phyloP scores from a whole-genome alignment of 2,113 vertebrate species.

The Prionailurus viverrinus region DNA sequence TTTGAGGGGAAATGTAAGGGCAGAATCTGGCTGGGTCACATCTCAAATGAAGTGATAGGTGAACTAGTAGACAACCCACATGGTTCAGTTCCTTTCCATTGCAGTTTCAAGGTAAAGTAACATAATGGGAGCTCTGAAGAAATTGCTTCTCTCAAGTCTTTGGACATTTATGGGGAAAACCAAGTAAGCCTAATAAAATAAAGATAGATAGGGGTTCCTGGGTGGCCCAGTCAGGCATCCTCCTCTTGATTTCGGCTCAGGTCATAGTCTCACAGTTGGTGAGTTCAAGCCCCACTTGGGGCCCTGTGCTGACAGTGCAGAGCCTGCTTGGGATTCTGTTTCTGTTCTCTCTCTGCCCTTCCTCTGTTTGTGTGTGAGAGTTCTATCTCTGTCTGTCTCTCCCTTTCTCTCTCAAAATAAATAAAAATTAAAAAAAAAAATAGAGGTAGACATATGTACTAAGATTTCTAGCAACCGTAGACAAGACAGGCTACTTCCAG shows the following conservation, averaged over 20 bases:
- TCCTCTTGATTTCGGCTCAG: no score
- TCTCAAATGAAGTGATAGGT: slow-evolving; percentile 39
- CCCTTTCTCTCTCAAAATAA: no score
- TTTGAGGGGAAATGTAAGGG: neutral
- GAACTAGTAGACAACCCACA: neutral
- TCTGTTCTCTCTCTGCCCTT: no score
- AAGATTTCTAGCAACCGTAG: neutral
- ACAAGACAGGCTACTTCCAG: neutral
- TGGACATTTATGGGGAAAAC: slow-evolving; percentile 57
- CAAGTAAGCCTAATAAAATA: slow-evolving; percentile 40
- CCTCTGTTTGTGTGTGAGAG: no score
- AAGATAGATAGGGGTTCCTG: neutral
- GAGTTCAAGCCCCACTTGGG: no score
- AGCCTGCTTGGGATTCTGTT: no score
- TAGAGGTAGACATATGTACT: slow-evolving; percentile 38
- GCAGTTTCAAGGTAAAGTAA: slow-evolving; percentile 36
- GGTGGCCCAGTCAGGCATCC: no score
- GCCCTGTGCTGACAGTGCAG: no score
- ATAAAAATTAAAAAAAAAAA: neutral
- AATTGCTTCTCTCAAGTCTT: slow-evolving; percentile 36
- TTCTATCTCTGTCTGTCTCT: no score
- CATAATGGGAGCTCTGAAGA: slow-evolving; percentile 34
- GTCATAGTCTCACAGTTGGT: no score
- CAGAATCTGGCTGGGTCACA: neutral
- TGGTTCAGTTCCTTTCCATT: slow-evolving; percentile 10